Conservation (phyloP, 2,113 vertebrate genomes). For the Myanophis thanlyinensis region DNA sequence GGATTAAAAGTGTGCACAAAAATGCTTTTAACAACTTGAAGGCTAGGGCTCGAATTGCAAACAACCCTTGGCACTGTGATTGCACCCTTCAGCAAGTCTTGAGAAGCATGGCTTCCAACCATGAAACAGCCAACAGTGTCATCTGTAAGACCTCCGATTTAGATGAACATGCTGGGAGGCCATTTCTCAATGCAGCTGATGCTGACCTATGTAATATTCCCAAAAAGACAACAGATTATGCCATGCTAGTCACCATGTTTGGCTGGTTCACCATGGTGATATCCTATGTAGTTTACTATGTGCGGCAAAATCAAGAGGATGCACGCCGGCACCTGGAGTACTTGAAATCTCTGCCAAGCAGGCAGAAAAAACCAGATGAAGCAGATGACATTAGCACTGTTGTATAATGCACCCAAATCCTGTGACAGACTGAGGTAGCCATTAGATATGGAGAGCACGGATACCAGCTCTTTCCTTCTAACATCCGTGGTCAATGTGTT, state of each 20-base stretch:
- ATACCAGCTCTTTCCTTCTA: conserved; percentile 70
- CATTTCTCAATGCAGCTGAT: conserved; percentile 87
- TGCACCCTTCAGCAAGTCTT: conserved; percentile 95
- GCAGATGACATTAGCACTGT: conserved; percentile 96
- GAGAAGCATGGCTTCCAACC: conserved; percentile 93
- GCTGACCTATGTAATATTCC: conserved; percentile 95
- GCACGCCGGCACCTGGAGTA: conserved; percentile 97
- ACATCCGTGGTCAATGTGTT: conserved; percentile 67
- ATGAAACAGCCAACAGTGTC: conserved; percentile 86
- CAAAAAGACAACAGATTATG: conserved; percentile 96
- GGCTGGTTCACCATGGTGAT: conserved; percentile 99
- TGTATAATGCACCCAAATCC: conserved; percentile 74
- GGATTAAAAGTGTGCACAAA: conserved; percentile 93
- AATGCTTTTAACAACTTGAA: conserved; percentile 92
- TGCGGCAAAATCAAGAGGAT: conserved; percentile 98
- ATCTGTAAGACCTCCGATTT: conserved; percentile 93
- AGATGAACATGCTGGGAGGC: conserved; percentile 85
- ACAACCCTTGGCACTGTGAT: conserved; percentile 99
- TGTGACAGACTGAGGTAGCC: conserved; percentile 45
- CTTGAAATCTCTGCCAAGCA: conserved; percentile 99
- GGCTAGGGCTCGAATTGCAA: conserved; percentile 88
- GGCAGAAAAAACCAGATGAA: conserved; percentile 96
- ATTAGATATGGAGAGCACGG: conserved; percentile 37
- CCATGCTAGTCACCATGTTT: conserved; percentile 99
- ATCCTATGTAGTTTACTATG: conserved; percentile 97